Base-by-base conservation (phyloP, 2,888 invertebrate species). In the Taphrorychus bicolor region DNA sequence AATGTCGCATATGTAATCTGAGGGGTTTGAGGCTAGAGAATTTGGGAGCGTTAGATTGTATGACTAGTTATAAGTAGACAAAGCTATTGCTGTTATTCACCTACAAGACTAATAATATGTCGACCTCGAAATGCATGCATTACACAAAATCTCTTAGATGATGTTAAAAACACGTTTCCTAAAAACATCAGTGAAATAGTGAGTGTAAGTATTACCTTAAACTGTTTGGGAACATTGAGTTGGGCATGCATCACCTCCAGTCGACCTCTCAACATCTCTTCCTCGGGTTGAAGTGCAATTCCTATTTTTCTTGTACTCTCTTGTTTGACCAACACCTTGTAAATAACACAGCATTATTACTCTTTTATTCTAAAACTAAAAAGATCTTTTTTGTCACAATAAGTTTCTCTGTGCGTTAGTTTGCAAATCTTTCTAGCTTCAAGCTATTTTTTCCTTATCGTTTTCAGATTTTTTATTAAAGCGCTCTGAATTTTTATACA, bases 231-330 rank as follows among this genome's bases (percentile, higher is more conserved):
- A 11, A 94, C 92, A 74, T 94, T 93, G 16, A 98, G 87, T 77
- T 96, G 92, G 0, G 92, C 88, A 68, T 94, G 91, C 78, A 97
- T 88, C 60, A 91, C 90, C 82, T 97, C 95, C 52, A 97, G 85
- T 72, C 93, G 91, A 57, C 93, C 93, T 56, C 94, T 87, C n/a
- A 95, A 84, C 7, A 91, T 88, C 81, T 97, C 97, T 81, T 98
- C 98, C 75, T 97, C 96, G 0, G 93, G 92, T 74, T 92, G 91
- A 21, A 97, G 84, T 0, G 95, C 91, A 58, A 93, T 88, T 5
- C 97, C 97, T 66, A 92, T 89, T 80, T 95, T 95, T n/a, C 96
- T 87, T 1, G 89, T 87, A 70, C 93, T 90, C 82, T 97, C 96
- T 79, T 95, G 95, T 45, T 92, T 91, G 0, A 93, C 92, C 73